phyloP scores from a whole-genome alignment of 1,140 invertebrate genomes.

The Drosophila repleta region DNA sequence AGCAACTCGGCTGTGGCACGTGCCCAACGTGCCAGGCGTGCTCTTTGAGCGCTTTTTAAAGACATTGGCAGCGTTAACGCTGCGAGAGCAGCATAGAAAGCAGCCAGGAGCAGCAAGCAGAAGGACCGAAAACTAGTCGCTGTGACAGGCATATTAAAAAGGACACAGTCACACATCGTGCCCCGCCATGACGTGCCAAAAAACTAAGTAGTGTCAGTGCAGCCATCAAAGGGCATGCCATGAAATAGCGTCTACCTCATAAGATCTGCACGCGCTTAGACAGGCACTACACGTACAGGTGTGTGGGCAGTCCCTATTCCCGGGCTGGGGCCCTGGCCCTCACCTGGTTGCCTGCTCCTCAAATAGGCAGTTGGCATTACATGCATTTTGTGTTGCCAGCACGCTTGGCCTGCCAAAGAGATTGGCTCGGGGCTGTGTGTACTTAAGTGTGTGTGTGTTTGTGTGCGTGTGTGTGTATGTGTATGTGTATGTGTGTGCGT shows the following conservation, averaged over 20 bases:
- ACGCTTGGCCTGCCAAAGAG: conserved; percentile 55
- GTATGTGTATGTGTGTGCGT: conserved; percentile 16
- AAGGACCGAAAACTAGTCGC: conserved; percentile 66
- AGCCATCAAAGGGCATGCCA: conserved; percentile 72
- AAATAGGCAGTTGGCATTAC: conserved; percentile 81
- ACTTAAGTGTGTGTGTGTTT: conserved; percentile 3
- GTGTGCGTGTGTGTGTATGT: conserved; percentile 31
- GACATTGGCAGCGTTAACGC: conserved; percentile 21
- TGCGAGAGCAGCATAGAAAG: not conserved
- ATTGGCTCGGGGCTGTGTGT: conserved; percentile 53
- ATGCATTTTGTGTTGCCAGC: conserved; percentile 70
- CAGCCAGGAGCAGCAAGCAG: conserved; percentile 4
- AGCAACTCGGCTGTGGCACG: conserved; percentile 60
- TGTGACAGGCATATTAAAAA: conserved; percentile 81
- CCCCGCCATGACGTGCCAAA: conserved; percentile 70
- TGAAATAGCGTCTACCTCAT: conserved; percentile 17
- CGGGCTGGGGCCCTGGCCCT: not conserved
- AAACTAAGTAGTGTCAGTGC: conserved; percentile 78
- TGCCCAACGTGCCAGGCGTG: conserved; percentile 50
- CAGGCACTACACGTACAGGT: conserved; percentile 54
- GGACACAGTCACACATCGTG: conserved; percentile 62
- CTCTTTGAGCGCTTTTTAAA: conserved; percentile 66
- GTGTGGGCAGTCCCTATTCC: conserved; percentile 33
- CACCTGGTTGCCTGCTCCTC: conserved; percentile 10
- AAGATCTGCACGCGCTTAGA: conserved; percentile 14